Evolutionary conservation across 1,140 invertebrate genomes (phyloP), one percentile per base, ranked within the genome.

Genomic region (Drosophila funebris): DNA sequence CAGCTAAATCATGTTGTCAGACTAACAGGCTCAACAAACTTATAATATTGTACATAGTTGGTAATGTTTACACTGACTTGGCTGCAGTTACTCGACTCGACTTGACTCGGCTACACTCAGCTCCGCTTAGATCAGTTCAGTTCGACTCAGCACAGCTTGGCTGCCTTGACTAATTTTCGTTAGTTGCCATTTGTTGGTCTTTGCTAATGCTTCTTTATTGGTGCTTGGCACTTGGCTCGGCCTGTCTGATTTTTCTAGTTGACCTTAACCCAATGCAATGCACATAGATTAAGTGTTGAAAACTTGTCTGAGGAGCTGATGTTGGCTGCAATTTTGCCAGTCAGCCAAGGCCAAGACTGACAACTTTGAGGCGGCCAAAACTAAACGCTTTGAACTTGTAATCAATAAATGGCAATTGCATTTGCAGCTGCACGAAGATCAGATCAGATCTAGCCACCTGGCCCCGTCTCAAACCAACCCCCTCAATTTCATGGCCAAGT

Each of bases 221-320:
- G 64, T 48, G 54, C 52, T 67, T 53, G 66, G 33, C 39, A 33
- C 33, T 53, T 53, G 50, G 13, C 54, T 50, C 53, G 20, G 46
- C 37, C 64, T 77, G 76, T 74, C 71, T 78, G 73, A 89, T 75
- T 87, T 89, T 90, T 87, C 82, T 90, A 54, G 87, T 90, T 82
- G 87, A 88, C 87, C 87, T 90, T 90, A 90, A 90, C 87, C 87
- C 82, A 90, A 90, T 88, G 87, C 82, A 78, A 71, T 76, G 73
- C 68, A 80, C 85, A 80, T 90, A 89, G 78, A 88, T 88, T 77
- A 88, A 88, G 73, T 73, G 78, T 70, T 87, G 48, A 83, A 88
- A 88, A 88, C 83, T 89, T 69, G 83, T 87, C 87, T 88, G 74
- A 83, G 78, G 78, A 78, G 82, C 78, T 88, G 41, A 24, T 36